Evolutionary conservation across 2,113 vertebrate species (phyloP).

Genomic region (Trichechus manatus): DNA sequence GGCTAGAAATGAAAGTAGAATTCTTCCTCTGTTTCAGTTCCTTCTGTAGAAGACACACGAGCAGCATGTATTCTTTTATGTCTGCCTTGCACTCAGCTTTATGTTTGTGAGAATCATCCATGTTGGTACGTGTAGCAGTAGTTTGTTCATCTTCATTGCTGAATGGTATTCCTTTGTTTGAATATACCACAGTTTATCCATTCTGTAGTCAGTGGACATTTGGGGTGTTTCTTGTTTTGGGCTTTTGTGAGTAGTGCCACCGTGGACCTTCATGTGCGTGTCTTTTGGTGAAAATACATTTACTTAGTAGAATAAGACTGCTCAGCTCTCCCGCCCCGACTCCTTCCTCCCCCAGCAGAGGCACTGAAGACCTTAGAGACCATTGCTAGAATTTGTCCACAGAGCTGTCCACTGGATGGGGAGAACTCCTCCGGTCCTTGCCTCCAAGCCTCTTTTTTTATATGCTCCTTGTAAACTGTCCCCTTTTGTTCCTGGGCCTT

Average conservation of each 20-base stretch:
- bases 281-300: not conserved
- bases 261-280: not conserved
- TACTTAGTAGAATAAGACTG: not conserved
- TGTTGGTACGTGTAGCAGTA: not conserved
- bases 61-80: not conserved
- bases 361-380: not conserved
- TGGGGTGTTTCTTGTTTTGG: not conserved
- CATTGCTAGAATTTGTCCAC: not conserved
- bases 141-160: not conserved
- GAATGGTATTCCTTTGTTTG: not conserved
- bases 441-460: not conserved
- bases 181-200: not conserved
- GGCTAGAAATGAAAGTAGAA: slow-evolving; percentile 10
- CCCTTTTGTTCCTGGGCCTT: not conserved
- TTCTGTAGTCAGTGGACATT: not conserved
- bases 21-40: not conserved
- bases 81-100: not conserved
- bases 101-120: not conserved
- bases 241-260: not conserved
- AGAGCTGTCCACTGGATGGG: not conserved
- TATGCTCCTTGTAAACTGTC: not conserved
- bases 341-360: not conserved
- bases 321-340: not conserved
- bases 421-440: not conserved
- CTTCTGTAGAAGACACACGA: not conserved